Base-by-base conservation (phyloP, 1,140 invertebrate species). In the Aphis craccivora region DNA sequence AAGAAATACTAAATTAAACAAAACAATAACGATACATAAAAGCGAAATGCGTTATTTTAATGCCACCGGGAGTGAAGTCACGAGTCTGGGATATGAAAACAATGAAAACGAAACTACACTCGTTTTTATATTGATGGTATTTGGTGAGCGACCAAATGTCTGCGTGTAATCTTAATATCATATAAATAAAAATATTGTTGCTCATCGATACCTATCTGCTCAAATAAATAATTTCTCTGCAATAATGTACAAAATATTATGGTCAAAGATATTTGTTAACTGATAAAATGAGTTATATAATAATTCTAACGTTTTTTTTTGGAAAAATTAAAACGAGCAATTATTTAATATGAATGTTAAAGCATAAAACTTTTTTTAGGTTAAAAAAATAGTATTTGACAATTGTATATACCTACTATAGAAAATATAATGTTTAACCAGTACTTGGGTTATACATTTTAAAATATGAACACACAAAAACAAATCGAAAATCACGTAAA, bases 1-100 rank as follows among this genome's bases (percentile, higher is more conserved):
- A 76, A 76, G 30, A 76, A 76, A 76, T n/a, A 76, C 60, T 76
- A 76, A 76, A 76, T 76, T 76, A 76, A 76, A 76, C 30, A 76
- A 76, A 76, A 76, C 60, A 76, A 76, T 76, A 76, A 76, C 30
- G 30, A 76, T 76, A 76, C 30, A 76, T 76, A 76, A 76, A 76
- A 76, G 30, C 14, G n/a, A 76, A 76, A 76, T 76, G 14, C 30
- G 18, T 76, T 76, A 67, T n/a, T 67, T 30, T 67, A 67, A 67
- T 67, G 60, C 14, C 30, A 76, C 30, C 14, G 60, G 60, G 60
- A 76, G n/a, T 76, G 23, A 20, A n/a, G 60, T 76, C 60, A 30
- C 30, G 60, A 76, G 14, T 6, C 14, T n/a, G 60, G n/a, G n/a
- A n/a, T n/a, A 76, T 76, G 60, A 76, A 76, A 76, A 76, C n/a